Percentiles rank a stretch among this genome's conserved stretches.
Evolutionary conservation across 2,113 vertebrate species (phyloP).

Genomic region (Python bivittatus): DNA sequence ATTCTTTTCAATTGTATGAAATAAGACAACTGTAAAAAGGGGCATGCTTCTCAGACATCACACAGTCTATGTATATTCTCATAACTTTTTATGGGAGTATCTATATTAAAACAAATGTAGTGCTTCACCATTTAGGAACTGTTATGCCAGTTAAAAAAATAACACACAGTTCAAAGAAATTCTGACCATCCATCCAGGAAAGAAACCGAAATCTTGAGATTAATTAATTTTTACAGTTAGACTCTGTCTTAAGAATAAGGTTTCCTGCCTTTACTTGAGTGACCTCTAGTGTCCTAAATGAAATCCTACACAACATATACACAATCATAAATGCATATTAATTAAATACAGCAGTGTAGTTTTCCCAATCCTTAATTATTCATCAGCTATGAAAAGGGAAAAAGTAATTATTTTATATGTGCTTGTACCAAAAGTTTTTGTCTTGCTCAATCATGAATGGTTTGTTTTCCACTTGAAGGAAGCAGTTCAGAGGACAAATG

Average conservation of each 20-base stretch:
- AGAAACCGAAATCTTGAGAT: fast-evolving
- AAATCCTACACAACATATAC: not conserved
- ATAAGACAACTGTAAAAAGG: not conserved
- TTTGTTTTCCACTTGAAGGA: not conserved
- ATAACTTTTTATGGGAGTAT: not conserved
- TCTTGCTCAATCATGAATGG: not conserved
- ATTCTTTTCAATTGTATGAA: not conserved
- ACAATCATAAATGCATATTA: fast-evolving
- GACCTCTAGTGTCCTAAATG: conserved; percentile 53
- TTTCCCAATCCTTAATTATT: not conserved
- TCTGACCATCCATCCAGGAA: not conserved
- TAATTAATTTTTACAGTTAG: fast-evolving
- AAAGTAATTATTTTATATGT: not conserved
- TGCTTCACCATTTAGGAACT: not conserved
- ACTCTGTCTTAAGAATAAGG: fast-evolving
- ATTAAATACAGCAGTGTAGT: too few species aligned
- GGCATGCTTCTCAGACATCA: not conserved
- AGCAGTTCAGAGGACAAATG: not conserved
- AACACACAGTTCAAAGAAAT: not conserved
- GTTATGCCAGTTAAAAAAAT: not conserved
- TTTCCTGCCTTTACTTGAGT: conserved; percentile 37
- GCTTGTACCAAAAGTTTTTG: not conserved
- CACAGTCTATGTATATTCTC: not conserved
- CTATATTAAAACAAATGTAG: not conserved
- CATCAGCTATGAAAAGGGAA: fast-evolving